Base-by-base conservation (phyloP, 2,888 invertebrate species). In the Liodrosophila aerea region DNA sequence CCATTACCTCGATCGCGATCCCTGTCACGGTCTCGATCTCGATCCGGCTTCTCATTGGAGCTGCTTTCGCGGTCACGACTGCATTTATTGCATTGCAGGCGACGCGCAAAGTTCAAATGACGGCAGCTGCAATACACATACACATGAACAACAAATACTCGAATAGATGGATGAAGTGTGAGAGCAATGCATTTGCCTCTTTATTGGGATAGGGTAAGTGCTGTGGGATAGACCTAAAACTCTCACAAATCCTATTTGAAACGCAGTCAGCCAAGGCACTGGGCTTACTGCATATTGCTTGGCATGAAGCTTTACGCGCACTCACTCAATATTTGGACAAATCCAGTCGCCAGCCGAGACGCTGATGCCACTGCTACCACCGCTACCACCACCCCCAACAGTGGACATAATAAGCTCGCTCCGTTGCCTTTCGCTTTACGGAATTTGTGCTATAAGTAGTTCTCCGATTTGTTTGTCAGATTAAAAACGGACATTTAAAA, bases 71-170 rank as follows among this genome's bases (percentile, higher is more conserved):
- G 83, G 27, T 87, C 77, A 91, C 86, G 82, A 50, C 82, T 70
- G 91, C 98, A 98, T 81, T 97, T 94, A 91, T 98, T 98, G 91
- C 98, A 98, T 80, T 95, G 94, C 82, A 92, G 93, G 78, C 98
- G 92, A 67, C 98, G 93, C 27, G 97, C 96, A 92, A 98, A 98
- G 91, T 98, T 98, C 52, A 98, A 93, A 92, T 98, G 98, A 74
- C 94, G 96, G 92, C 98, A 98, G 69, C 90, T 90, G 85, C 67
- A 84, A 22, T 22, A 74, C 50, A 59, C 47, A 70, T 15, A 52
- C 46, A 59, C 18, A 64, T 36, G 63, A 49, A 64, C 41, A 49
- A 50, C 57, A 51, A 64, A 59, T 30, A 65, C 37, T 40, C 33
- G 41, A 54, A 59, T 51, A 56, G 37, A 39, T 67, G 58, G 45